A percentile compares a stretch with the other conserved stretches of the same genome.
Conservation (phyloP, 2,113 vertebrate species). For the Cervus canadensis region DNA sequence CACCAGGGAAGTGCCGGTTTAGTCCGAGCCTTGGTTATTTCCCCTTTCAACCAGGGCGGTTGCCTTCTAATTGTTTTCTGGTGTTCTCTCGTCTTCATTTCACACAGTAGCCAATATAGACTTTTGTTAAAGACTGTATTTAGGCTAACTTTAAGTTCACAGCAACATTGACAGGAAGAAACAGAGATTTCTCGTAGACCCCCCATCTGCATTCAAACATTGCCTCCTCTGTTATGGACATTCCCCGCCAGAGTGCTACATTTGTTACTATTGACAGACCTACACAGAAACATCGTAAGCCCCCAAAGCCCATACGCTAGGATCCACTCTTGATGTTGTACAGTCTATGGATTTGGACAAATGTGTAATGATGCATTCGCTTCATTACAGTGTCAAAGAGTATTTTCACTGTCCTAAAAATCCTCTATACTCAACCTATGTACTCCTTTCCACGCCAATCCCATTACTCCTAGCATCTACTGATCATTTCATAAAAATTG, state of each 20-base stretch:
- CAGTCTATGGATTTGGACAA: not conserved
- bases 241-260: not conserved
- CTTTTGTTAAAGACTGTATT: not conserved
- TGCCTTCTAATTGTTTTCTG: not conserved
- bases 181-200: not conserved
- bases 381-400: not conserved
- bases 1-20: not conserved
- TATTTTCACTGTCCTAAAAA: not conserved
- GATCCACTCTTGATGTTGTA: not conserved
- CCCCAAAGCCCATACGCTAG: not conserved
- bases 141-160: not conserved
- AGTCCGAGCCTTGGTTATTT: not conserved
- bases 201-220: accelerated
- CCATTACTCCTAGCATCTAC: not conserved
- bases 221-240: too few relatives aligned
- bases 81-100: not conserved
- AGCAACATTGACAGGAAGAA: not conserved
- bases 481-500: not conserved
- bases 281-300: too few relatives aligned
- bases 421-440: too few relatives aligned
- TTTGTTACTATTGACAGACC: not conserved
- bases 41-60: not conserved
- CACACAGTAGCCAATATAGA: not conserved
- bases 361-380: not conserved
- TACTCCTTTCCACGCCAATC: not conserved